Conservation (phyloP, 2,797 vertebrate genomes). For the Threskiornis aethiopicus region DNA sequence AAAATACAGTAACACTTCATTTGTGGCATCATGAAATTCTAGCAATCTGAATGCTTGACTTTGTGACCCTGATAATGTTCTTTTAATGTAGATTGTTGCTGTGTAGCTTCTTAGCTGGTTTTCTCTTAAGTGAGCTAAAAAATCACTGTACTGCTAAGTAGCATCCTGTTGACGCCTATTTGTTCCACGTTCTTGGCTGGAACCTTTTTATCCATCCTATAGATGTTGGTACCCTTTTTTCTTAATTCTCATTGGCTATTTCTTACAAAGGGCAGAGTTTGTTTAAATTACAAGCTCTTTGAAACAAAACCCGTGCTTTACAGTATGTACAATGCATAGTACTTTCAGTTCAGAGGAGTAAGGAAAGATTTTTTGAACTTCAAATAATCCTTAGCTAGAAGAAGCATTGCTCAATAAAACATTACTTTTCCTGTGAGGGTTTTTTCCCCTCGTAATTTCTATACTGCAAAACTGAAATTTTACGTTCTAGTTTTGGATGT, state of each 20-base stretch:
- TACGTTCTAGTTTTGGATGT: neutral
- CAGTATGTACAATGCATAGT: neutral
- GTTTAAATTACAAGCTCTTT: neutral
- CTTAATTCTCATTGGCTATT: neutral
- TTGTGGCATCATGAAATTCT: neutral
- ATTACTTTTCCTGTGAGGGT: neutral
- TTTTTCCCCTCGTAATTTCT: neutral
- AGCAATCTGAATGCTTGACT: neutral
- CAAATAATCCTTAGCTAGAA: neutral
- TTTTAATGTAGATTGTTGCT: neutral
- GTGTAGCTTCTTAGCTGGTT: neutral
- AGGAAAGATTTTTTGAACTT: neutral
- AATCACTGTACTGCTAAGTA: neutral
- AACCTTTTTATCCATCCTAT: neutral
- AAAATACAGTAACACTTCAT: neutral
- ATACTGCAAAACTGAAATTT: neutral
- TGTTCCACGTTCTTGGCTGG: neutral
- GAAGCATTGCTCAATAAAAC: neutral
- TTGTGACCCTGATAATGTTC: neutral
- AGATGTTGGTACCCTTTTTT: neutral
- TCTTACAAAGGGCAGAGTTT: neutral
- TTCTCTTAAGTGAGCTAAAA: neutral
- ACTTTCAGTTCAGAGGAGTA: neutral
- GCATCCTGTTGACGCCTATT: neutral
- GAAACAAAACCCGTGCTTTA: neutral